Conservation (phyloP, 2,888 invertebrate species). For the Drosophila fulvimacula region DNA sequence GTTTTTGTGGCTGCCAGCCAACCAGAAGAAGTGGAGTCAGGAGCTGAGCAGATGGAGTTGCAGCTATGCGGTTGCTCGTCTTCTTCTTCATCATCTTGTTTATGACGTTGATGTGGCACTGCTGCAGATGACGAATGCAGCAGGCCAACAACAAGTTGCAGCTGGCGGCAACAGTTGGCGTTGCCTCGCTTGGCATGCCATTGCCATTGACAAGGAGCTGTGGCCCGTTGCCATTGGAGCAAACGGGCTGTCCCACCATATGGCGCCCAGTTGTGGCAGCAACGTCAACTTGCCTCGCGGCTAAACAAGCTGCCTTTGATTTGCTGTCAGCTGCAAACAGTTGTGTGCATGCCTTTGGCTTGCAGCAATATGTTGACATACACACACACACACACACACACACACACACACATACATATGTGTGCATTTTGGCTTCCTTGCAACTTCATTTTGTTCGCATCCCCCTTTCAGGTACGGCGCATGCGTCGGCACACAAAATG, state of each 20-base stretch:
- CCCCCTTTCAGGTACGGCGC: constrained; percentile 63
- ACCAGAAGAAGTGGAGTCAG: constrained; percentile 64
- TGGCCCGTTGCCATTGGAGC: constrained; percentile 71
- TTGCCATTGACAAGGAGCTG: constrained; percentile 46
- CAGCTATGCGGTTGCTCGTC: constrained; percentile 11
- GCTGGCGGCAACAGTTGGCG: constrained; percentile 70
- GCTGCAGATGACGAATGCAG: constrained; percentile 56
- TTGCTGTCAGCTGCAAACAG: constrained; percentile 59
- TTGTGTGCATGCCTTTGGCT: constrained; percentile 16
- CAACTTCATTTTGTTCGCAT: constrained; percentile 76
- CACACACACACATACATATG: neutral
- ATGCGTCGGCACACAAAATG: constrained; percentile 66
- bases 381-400: constrained; percentile 16
- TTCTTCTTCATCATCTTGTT: constrained; percentile 39
- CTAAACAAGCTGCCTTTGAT: constrained; percentile 54
- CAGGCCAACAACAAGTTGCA: constrained; percentile 72
- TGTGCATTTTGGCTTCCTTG: constrained; percentile 49
- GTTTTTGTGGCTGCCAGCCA: constrained; percentile 61
- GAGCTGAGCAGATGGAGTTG: constrained; percentile 44
- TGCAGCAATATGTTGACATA: constrained; percentile 18
- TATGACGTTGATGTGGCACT: constrained; percentile 67
- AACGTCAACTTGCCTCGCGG: constrained; percentile 38
- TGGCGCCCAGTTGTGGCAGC: constrained; percentile 41
- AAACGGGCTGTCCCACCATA: constrained; percentile 43
- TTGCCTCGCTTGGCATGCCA: constrained; percentile 37